Conservation (phyloP, 2,888 invertebrate species). For the Philereme vetulata region DNA sequence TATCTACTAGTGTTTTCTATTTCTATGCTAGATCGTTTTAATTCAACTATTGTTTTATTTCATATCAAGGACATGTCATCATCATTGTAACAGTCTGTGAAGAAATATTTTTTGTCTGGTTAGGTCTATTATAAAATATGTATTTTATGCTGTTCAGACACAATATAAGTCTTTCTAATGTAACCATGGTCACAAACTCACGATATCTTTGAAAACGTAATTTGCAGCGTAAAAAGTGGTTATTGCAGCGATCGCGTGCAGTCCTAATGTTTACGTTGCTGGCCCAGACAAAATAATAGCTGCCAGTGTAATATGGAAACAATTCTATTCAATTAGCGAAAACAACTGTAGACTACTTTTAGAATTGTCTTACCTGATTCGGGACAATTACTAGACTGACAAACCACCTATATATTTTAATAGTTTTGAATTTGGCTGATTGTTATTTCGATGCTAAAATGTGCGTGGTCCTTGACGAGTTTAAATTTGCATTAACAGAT, state of each 20-base stretch:
- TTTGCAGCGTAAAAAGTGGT: constrained; percentile 36
- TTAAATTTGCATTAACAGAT: too few species aligned
- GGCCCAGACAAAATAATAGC: constrained; percentile 24
- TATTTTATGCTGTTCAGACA: background rate
- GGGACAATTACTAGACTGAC: background rate
- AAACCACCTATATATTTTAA: background rate
- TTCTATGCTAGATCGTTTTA: too few species aligned
- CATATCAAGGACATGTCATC: too few species aligned
- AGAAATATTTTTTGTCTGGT: too few species aligned
- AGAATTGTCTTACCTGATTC: background rate
- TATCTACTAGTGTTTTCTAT: too few species aligned
- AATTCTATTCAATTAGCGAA: constrained; percentile 14
- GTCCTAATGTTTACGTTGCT: constrained; percentile 36
- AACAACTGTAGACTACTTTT: background rate
- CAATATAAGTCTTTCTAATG: background rate
- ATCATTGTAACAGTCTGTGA: too few species aligned
- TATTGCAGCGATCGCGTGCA: constrained; percentile 51
- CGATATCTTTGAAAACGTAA: constrained; percentile 6
- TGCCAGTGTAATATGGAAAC: constrained; percentile 5
- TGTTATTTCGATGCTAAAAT: too few species aligned
- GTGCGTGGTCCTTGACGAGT: too few species aligned
- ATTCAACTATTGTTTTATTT: too few species aligned
- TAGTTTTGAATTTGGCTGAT: background rate
- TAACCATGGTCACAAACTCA: too few species aligned
- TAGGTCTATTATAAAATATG: background rate